A percentile compares a stretch with the other conserved stretches of the same genome.
Conservation (phyloP, 37 sponge, comb jelly and placozoan genomes). For the Haliclona indistincta region DNA sequence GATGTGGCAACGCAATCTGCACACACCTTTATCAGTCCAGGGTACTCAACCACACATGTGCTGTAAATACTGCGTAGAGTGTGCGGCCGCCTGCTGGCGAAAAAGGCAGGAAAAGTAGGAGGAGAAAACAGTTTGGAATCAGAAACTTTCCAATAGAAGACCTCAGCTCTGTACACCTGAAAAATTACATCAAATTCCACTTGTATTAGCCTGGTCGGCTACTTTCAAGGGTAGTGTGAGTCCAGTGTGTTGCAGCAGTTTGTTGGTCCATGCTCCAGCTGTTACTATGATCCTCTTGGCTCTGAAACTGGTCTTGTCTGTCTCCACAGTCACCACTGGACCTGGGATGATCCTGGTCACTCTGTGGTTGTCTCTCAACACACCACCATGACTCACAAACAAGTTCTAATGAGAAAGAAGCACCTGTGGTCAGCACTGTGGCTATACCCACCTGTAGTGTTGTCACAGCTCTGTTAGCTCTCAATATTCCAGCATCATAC, state of each 20-base stretch:
- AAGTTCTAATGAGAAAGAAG: constrained; percentile 38
- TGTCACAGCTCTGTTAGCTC: constrained; percentile 43
- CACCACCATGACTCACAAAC: constrained; percentile 68
- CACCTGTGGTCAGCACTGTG: neutral
- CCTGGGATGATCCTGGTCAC: constrained; percentile 70
- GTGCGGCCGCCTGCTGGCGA: neutral
- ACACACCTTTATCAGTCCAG: constrained; percentile 81
- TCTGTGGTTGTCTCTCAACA: constrained; percentile 47
- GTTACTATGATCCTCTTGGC: constrained; percentile 67
- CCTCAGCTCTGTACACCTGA: constrained; percentile 47
- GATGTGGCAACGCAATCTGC: neutral
- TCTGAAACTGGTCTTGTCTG: constrained; percentile 42
- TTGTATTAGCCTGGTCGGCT: neutral
- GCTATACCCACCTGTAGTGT: constrained; percentile 57
- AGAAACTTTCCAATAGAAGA: constrained; percentile 61
- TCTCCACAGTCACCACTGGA: constrained; percentile 37
- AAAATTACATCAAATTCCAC: neutral
- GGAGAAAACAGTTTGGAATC: constrained; percentile 25
- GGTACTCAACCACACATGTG: constrained; percentile 75
- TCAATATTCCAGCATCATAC: constrained; percentile 62
- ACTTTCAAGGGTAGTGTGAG: constrained; percentile 67
- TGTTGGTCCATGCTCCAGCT: constrained; percentile 79
- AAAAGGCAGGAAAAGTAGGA: constrained; percentile 56
- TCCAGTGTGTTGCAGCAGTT: constrained; percentile 36
- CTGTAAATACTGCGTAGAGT: constrained; percentile 39